Evolutionary conservation across 2,888 invertebrate genomes (phyloP), one percentile per base, ranked within the genome.

Genomic region (Agrypnus murinus): DNA sequence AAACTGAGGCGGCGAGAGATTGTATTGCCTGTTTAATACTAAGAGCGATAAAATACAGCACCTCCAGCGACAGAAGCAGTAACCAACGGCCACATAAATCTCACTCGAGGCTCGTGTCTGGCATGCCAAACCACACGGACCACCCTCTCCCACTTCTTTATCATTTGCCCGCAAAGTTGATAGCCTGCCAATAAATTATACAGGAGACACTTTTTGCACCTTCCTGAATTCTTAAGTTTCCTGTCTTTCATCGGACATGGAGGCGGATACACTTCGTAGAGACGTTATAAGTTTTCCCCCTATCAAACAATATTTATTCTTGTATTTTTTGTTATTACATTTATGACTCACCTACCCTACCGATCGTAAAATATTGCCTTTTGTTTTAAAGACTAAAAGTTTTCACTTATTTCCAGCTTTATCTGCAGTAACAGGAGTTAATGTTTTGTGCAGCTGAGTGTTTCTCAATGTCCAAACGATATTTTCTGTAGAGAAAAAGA

Each of bases 101-200:
- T 83, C 81, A 77, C 79, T 79, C 78, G 79, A 77, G 80, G 78
- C 80, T 80, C 81, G 81, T 81, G 83, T 81, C 81, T 79, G 76
- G 83, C 80, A 80, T 83, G 83, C 82, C 82, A 83, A 73, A 83
- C 82, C 81, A 76, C 81, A 81, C 74, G 64, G 71, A 71, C 67
- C 69, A 77, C 75, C 77, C 77, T 78, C 80, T 73, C 79, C 79
- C 77, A 75, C 79, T 77, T 78, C 82, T 79, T 81, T 81, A 81
- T 83, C 82, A 83, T 83, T 83, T 79, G 82, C 80, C 79, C 79
- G 82, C 80, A 78, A 78, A 78, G 78, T 81, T 82, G 82, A 82
- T 82, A 79, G 82, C 79, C 75, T 80, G 78, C 81, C 83, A 77
- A 83, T 83, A 83, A 83, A 83, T 83, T 82, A 83, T 79, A 78